Base-by-base conservation (phyloP, 92 coral and sea anemone species). In the Paragorgia papillata region DNA sequence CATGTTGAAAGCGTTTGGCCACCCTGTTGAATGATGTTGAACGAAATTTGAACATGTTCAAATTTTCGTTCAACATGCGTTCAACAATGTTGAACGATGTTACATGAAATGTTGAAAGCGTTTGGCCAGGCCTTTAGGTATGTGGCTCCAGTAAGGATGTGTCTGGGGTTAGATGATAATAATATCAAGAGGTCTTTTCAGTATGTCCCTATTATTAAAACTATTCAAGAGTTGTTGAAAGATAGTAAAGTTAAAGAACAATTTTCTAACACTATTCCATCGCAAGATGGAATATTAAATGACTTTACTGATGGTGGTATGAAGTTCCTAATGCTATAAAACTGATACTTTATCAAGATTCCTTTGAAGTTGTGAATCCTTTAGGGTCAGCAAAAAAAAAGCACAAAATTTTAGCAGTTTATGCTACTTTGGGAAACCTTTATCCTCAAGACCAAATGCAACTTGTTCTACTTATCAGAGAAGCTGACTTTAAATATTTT, bases 161-260 rank as follows among this genome's bases (percentile, higher is more conserved):
- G 37, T 37, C 57, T 67, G 34, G 74, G 74, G 4, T 43, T 43
- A 37, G 37, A 67, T 67, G 30, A 67, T 7, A 8, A 67, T 7
- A 46, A 46, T 27, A 46, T 9, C 3, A 27, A 67, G 43, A 39
- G 74, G 50, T 43, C 62, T 14, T 83, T 41, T 37, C 86, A 85
- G 32, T 89, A 89, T 51, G 84, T 85, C 6, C 88, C 93, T 0
- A 74, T 85, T 18, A 50, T 89, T 64, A 74, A 85, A 37, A 85
- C 93, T 4, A 64, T 89, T 17, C 77, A 85, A 74, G 67, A 69
- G 50, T 49, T 88, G 35, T 61, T 88, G 43, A 85, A 82, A 15
- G 87, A 88, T 26, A 70, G 87, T 44, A 84, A 78, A 24, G 84
- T 88, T 3, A 67, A 46, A 67, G 39, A 67, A 29, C 57, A 67